A percentile compares a stretch with the other conserved stretches of the same genome.
These are phyloP conservation scores for Coluber constrictor DNA, from an alignment of 2,797 vertebrate species.

Conservation along the genomic window DNA sequence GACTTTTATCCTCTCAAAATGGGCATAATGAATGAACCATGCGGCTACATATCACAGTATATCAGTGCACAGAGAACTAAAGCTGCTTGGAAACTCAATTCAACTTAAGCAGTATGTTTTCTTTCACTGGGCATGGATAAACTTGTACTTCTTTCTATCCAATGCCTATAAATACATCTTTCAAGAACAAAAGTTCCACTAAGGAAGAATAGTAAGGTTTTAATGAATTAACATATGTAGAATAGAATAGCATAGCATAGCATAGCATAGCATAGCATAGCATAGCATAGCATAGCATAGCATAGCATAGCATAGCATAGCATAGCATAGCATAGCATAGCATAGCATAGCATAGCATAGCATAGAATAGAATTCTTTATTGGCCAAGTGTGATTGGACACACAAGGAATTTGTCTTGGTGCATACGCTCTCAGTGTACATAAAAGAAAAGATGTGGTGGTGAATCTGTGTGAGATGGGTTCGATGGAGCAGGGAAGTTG, in stretches of 20 bases:
- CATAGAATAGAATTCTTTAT: too few relatives aligned
- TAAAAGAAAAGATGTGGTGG: not conserved
- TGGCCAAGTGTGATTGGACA: too few relatives aligned
- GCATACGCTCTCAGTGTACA: too few relatives aligned
- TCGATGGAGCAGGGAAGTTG: slow-evolving; percentile 16
- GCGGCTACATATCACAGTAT: not conserved
- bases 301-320: fast-evolving
- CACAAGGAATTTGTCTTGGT: too few relatives aligned
- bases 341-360: too few relatives aligned
- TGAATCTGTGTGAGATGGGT: slow-evolving; percentile 20
- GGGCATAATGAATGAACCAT: not conserved
- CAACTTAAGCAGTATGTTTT: not conserved
- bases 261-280: too few relatives aligned
- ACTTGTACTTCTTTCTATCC: not conserved
- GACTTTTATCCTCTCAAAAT: not conserved
- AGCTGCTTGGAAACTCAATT: not conserved
- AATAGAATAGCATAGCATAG: too few relatives aligned
- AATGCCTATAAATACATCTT: not conserved
- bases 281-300: too few relatives aligned
- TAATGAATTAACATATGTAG: not conserved
- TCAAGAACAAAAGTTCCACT: slow-evolving; percentile 14
- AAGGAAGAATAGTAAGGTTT: not conserved
- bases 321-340: too few relatives aligned
- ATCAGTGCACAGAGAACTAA: not conserved
- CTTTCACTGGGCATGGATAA: not conserved